Base-by-base conservation (phyloP, 1,140 invertebrate genomes). In the Penaeus vannamei region DNA sequence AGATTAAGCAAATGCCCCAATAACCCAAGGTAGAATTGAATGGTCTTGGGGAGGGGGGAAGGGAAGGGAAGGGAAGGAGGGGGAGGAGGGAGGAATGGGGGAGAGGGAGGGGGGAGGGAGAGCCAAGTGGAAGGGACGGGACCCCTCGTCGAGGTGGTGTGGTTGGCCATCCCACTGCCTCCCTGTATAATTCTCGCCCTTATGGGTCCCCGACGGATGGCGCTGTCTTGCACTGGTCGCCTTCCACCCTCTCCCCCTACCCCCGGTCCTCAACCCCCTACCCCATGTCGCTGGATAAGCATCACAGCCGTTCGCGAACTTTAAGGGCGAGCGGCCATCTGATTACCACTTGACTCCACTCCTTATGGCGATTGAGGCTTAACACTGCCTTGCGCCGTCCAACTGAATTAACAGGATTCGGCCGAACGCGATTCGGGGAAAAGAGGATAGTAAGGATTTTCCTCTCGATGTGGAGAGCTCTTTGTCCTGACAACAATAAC, bases 351-450 rank as follows among this genome's bases (percentile, higher is more conserved):
- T 61, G 82, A 84, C 61, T 84, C 82, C 64, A 26, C n/a, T 29
- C 82, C 82, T 42, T 84, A 36, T 64, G 82, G 61, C 19, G n/a
- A 62, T 62, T n/a, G 82, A 66, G 82, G 60, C 60, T 84, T 84
- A 84, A 84, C 82, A 84, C 29, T 62, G 61, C 22, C 82, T 84
- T 84, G 82, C 61, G 20, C 82, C 62, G 32, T 23, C 61, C 29
- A 84, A 84, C 61, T 84, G 82, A 84, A 84, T 84, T 84, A 84
- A 84, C 82, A 84, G 36, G 82, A 84, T 84, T 84, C 61, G 82
- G 82, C n/a, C 61, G 59, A 84, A 84, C 61, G 82, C 82, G 82
- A 84, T 84, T 64, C 82, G 64, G 61, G 82, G 29, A 23, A 53
- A 53, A 53, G 53, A 53, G 53, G 53, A 53, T 53, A 53, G 53